Percentiles rank a stretch among this genome's conserved stretches.
Evolutionary conservation across 2,888 invertebrate species (phyloP).

Genomic region (Gnatocerus cornutus): DNA sequence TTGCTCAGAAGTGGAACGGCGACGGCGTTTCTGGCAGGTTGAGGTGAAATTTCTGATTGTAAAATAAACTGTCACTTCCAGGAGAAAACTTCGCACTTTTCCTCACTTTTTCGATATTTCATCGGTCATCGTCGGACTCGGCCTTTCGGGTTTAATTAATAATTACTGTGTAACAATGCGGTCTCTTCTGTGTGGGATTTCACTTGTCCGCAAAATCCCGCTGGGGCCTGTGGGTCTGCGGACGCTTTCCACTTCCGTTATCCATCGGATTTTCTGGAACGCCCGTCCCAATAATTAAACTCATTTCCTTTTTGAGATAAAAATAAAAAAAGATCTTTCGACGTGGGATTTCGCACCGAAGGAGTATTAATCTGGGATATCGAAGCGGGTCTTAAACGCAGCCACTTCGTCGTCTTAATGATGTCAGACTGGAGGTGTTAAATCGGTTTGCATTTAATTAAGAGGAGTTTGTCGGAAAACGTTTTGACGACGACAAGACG

Average conservation of each 20-base stretch:
- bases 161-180: conserved; percentile 27
- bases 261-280: conserved; percentile 32
- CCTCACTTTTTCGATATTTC: too few species aligned
- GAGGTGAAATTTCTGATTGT: too few species aligned
- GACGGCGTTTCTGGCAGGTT: too few species aligned
- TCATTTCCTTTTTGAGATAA: conserved; percentile 23
- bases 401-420: conserved; percentile 6
- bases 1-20: too few species aligned
- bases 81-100: too few species aligned
- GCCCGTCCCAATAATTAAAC: conserved; percentile 33
- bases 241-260: conserved; percentile 28
- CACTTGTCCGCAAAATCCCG: conserved; percentile 23
- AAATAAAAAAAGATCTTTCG: conserved; percentile 13
- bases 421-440: conserved; percentile 7
- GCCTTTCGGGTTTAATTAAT: conserved; percentile 11
- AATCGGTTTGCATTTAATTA: conserved; percentile 14
- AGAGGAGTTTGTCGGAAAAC: neutral
- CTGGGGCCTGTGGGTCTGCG: conserved; percentile 13
- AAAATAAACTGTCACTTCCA: too few species aligned
- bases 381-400: neutral
- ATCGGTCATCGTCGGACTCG: too few species aligned
- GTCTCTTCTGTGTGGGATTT: conserved; percentile 18
- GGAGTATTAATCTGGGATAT: neutral
- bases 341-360: neutral
- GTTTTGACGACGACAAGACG: neutral